Evolutionary conservation across 2,888 invertebrate genomes (phyloP), one percentile per base, ranked within the genome.

Genomic region (Prenolepis imparis): DNA sequence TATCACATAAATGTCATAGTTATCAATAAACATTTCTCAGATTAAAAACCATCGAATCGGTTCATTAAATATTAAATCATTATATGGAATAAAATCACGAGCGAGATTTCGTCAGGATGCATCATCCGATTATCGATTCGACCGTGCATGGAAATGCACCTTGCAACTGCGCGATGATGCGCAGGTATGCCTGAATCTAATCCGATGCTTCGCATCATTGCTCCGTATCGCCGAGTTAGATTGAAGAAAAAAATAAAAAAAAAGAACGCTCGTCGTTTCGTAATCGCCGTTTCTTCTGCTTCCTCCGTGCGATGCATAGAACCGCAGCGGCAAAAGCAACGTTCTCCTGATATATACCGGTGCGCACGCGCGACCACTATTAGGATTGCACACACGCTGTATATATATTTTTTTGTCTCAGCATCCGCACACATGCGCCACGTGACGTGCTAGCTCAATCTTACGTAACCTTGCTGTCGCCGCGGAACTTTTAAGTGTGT

Each of bases 321-420:
- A 80, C 70, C 78, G 59, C 78, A 70, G 78, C 68, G 67, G 73
- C 85, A 52, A 28, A 28, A n/a, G 55, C 75, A 73, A 57, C 75
- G 87, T 85, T 73, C 86, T 89, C 85, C 83, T 87, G 88, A 28
- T 28, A 28, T n/a, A 86, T 84, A 87, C 82, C 86, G 85, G 89
- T 87, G 88, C 88, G 82, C 87, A 87, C 86, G 88, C 82, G 72
- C 85, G 73, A 87, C 86, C 75, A 83, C 87, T 86, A n/a, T n/a
- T n/a, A 85, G 86, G 89, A 92, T 92, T 91, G 91, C 91, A 91
- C 91, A 90, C 86, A 90, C 86, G 89, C 88, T 87, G 88, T 86
- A 28, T 28, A 28, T 28, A 88, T 88, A 90, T 90, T 89, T 90
- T 89, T 87, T 87, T 89, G 72, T 84, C 84, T 88, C 81, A 68